phyloP scores from a whole-genome alignment of 1,140 invertebrate genomes.

The Fragariocoptes setiger region DNA sequence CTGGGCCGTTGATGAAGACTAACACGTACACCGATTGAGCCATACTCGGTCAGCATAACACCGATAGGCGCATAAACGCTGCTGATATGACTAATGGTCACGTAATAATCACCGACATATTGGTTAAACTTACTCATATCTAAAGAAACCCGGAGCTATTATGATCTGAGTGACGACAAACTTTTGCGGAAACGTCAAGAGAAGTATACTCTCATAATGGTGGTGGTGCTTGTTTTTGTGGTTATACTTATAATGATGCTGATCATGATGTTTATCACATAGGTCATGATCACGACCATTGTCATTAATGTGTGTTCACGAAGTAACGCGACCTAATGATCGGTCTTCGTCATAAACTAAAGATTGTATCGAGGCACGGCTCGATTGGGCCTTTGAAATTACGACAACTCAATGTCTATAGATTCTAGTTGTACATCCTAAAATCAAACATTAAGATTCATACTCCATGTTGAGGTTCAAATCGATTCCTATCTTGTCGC shows the following conservation, averaged over 20 bases:
- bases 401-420: too few relatives aligned
- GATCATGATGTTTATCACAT: slow-evolving; percentile 14
- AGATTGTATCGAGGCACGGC: too few relatives aligned
- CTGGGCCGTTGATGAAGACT: slow-evolving; percentile 2
- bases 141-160: not conserved
- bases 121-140: not conserved
- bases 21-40: too few relatives aligned
- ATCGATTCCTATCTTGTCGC: too few relatives aligned
- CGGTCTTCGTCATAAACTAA: too few relatives aligned
- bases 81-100: not conserved
- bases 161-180: slow-evolving; percentile 5
- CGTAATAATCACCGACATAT: not conserved
- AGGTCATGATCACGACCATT: too few relatives aligned
- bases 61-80: not conserved
- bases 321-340: too few relatives aligned
- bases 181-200: slow-evolving; percentile 1
- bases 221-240: slow-evolving; percentile 11
- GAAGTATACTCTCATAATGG: slow-evolving; percentile 1
- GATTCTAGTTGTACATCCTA: too few relatives aligned
- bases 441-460: too few relatives aligned
- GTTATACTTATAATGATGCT: slow-evolving; percentile 12
- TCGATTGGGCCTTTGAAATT: too few relatives aligned
- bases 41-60: not conserved
- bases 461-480: too few relatives aligned
- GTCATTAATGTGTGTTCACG: too few relatives aligned